Evolutionary conservation across 2,888 invertebrate species (phyloP).

Genomic region (Pachycephus smyrnensis): DNA sequence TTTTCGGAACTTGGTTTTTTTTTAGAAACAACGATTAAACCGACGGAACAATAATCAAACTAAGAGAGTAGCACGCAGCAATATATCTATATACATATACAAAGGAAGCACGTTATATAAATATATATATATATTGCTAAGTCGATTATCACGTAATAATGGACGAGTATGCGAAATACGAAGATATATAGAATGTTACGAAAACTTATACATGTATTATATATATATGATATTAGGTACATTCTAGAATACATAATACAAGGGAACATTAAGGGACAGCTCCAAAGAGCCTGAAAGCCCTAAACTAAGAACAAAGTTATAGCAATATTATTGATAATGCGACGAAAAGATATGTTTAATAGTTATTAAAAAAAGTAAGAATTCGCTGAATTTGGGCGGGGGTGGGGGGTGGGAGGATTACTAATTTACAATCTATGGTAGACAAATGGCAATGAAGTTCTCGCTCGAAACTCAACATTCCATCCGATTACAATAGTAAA

Average conservation of each 20-base stretch:
- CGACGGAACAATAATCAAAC: conserved; percentile 38
- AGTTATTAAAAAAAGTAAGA: not conserved
- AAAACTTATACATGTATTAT: conserved; percentile 17
- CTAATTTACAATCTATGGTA: not conserved
- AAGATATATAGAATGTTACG: conserved; percentile 27
- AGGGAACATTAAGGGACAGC: conserved; percentile 43
- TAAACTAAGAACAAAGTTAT: conserved; percentile 44
- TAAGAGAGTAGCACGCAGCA: conserved; percentile 25
- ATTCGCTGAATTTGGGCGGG: not conserved
- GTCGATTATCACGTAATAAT: conserved; percentile 11
- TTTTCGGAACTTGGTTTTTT: not conserved
- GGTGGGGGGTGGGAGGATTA: too few relatives aligned
- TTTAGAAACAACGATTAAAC: not conserved
- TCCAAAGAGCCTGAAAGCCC: conserved; percentile 48
- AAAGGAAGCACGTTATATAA: not conserved
- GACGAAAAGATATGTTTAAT: conserved; percentile 14
- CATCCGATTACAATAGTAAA: not conserved
- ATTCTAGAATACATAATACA: conserved; percentile 30
- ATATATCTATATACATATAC: conserved; percentile 6
- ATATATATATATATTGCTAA: conserved; percentile 12
- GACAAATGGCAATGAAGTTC: not conserved
- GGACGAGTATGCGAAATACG: conserved; percentile 9
- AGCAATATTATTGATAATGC: conserved; percentile 59
- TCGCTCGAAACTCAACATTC: not conserved
- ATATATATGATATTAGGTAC: conserved; percentile 18